Base-by-base conservation (phyloP, 2,113 vertebrate species). In the Cyanistes caeruleus region DNA sequence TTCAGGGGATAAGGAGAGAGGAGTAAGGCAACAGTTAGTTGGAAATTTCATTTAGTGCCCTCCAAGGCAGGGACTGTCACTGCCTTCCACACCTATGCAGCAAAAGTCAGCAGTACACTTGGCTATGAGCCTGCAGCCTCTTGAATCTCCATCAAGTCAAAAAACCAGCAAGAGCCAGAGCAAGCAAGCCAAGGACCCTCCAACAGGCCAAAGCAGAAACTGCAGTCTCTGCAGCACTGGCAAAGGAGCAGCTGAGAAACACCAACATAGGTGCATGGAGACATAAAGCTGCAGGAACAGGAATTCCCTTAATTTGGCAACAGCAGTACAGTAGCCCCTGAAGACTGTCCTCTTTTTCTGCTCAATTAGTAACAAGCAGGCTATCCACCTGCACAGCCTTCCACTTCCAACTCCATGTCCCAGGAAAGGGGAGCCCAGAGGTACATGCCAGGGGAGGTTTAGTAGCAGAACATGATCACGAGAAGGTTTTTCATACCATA, bases 401-500 rank as follows among this genome's bases (percentile, higher is more conserved):
- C 49, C 37, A 64, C 25, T 77, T 76, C 46, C 58, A 48, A 5
- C 21, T 51, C 60, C 52, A 19, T 0, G 2, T 51, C 58, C 35
- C 51, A 62, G 18, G n/a, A 80, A 86, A 92, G 55, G 27, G 10
- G 5, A 89, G 15, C 82, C 67, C 41, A 76, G 67, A 52, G 51
- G 14, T 30, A n/a, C 11, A 3, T 10, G 63, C 23, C 64, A 92
- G 23, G 59, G 58, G 64, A 75, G n/a, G 49, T 52, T 56, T 24
- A 75, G 25, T 4, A 48, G 51, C 30, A 55, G 16, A 37, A 23
- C 10, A 74, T 10, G 33, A 35, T 18, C 51, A 41, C 8, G 33
- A 62, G 49, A 52, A 22, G 33, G 8, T 15, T 83, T 37, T 77
- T 43, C 97, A 22, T 98, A 97, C 99, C 99, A 0, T 98, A 98